Evolutionary conservation across 92 coral and sea anemone species (phyloP).

Genomic region (Epizoanthus fatuus): DNA sequence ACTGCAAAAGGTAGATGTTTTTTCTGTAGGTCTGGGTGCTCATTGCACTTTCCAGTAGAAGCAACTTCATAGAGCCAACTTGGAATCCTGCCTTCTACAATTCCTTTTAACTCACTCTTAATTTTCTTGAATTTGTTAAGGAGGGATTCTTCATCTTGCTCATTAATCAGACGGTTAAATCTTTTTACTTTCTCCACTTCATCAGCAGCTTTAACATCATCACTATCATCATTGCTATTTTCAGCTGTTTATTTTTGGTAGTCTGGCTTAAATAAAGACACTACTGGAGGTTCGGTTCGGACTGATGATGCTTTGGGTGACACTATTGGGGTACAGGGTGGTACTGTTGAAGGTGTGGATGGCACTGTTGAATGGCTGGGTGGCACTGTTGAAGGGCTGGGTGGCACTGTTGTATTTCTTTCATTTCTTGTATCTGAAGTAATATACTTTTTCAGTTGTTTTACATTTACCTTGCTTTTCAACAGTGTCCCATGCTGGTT

Average conservation of each 20-base stretch:
- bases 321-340: no score
- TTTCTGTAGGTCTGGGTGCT: not conserved
- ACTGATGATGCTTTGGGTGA: no score
- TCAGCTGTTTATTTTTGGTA: no score
- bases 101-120: slow-evolving; percentile 4
- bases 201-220: no score
- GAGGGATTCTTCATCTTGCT: no score
- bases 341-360: not conserved
- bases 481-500: slow-evolving; percentile 11
- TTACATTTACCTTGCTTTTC: slow-evolving; percentile 21
- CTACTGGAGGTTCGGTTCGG: no score
- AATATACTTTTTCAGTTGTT: slow-evolving; percentile 38
- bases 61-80: slow-evolving; percentile 31
- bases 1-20: not conserved
- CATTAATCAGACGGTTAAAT: no score
- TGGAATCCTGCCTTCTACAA: slow-evolving; percentile 7
- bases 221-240: no score
- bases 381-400: not conserved
- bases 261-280: no score
- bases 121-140: not conserved
- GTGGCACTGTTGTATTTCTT: not conserved
- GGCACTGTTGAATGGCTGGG: not conserved
- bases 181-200: no score
- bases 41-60: slow-evolving; percentile 16
- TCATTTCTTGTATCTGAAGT: not conserved